Evolutionary conservation across 2,797 vertebrate species (phyloP).

Genomic region (Glyptemys insculpta): DNA sequence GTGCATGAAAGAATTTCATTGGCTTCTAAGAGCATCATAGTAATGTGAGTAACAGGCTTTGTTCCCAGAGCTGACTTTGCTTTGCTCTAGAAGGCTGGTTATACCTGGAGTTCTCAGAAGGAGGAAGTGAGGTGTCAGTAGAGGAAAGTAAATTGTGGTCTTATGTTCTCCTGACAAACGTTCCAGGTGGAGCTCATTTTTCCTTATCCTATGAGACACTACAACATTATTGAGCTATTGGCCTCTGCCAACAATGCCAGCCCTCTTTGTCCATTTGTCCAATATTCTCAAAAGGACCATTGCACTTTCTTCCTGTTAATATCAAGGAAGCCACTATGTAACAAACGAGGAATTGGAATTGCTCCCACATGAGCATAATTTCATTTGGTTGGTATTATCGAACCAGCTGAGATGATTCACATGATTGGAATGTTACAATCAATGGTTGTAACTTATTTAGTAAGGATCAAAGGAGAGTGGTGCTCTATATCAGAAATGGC

Average conservation of each 20-base stretch:
- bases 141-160: not conserved
- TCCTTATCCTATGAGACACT: not conserved
- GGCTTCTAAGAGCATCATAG: not conserved
- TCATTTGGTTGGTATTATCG: not conserved
- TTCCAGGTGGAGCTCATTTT: not conserved
- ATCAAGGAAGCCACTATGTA: not conserved
- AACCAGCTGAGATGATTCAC: not conserved
- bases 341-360: not conserved
- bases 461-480: not conserved
- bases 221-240: not conserved
- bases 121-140: rapidly evolving
- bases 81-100: not conserved
- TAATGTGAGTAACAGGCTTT: not conserved
- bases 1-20: not conserved
- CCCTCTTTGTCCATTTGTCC: not conserved
- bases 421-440: not conserved
- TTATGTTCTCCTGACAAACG: not conserved
- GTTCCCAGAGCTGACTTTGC: not conserved
- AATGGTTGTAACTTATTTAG: not conserved
- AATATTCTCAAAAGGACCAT: not conserved
- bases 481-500: not conserved
- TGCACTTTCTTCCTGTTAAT: not conserved
- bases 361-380: not conserved
- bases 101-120: not conserved
- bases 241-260: not conserved